These are phyloP conservation scores for Latrodectus geometricus DNA, from an alignment of 1,140 invertebrate species.

Conservation along the genomic window DNA sequence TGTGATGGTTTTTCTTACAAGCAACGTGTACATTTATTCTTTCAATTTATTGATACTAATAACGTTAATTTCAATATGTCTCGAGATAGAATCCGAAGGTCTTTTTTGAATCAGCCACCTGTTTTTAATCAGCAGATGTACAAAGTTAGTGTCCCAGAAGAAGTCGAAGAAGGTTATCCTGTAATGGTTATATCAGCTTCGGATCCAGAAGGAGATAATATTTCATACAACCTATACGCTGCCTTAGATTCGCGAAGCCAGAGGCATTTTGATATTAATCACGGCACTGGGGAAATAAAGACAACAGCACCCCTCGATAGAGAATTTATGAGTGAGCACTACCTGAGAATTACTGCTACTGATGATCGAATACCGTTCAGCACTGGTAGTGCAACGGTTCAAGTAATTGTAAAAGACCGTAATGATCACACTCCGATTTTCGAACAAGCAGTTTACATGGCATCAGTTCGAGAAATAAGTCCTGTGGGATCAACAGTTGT, in stretches of 20 bases:
- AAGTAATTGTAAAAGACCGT: conserved; percentile 86
- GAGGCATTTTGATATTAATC: conserved; percentile 86
- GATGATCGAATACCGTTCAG: conserved; percentile 85
- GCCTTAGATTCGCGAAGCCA: conserved; percentile 88
- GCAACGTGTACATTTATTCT: conserved; percentile 28
- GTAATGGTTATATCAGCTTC: conserved; percentile 86
- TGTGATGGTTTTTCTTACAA: conserved; percentile 8
- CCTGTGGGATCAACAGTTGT: conserved; percentile 87
- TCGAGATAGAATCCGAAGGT: conserved; percentile 11
- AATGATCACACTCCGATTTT: conserved; percentile 95
- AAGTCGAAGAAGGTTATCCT: conserved; percentile 81
- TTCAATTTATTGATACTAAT: neutral
- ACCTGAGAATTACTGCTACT: conserved; percentile 74
- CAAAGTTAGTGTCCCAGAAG: conserved; percentile 87
- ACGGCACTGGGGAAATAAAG: conserved; percentile 82
- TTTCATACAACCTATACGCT: conserved; percentile 86
- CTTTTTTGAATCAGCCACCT: conserved; percentile 64
- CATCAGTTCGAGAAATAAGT: conserved; percentile 83
- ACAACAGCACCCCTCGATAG: conserved; percentile 85
- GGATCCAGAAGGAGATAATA: conserved; percentile 78
- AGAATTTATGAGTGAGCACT: conserved; percentile 85
- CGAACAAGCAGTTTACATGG: conserved; percentile 83
- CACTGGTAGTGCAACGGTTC: conserved; percentile 86
- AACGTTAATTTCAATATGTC: neutral
- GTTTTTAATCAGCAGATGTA: conserved; percentile 88